Conservation (phyloP, 2,888 invertebrate species). For the Chalcosyrphus nemorum region DNA sequence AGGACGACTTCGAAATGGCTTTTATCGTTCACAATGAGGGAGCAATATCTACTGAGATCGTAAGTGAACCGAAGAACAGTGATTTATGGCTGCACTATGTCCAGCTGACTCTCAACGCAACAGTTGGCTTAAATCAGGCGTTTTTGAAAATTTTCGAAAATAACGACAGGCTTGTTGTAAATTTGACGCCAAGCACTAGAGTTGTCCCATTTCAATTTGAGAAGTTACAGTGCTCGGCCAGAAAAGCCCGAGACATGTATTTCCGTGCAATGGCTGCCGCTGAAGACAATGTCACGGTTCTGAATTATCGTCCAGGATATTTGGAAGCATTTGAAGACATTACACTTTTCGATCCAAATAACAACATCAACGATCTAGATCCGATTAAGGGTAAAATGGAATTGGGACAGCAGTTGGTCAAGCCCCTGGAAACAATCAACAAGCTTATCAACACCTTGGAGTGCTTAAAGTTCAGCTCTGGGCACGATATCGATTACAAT, state of each 20-base stretch:
- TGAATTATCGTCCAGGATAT: slow-evolving; percentile 79
- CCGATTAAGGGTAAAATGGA: slow-evolving; percentile 63
- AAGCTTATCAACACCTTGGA: slow-evolving; percentile 79
- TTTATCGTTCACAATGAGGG: slow-evolving; percentile 79
- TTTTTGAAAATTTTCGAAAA: slow-evolving; percentile 74
- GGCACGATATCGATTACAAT: slow-evolving; percentile 80
- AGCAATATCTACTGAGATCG: slow-evolving; percentile 75
- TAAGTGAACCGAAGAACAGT: slow-evolving; percentile 77
- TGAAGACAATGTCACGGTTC: slow-evolving; percentile 76
- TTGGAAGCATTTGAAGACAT: slow-evolving; percentile 75
- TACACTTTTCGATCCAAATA: slow-evolving; percentile 76
- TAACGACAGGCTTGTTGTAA: slow-evolving; percentile 76
- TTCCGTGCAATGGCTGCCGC: slow-evolving; percentile 78
- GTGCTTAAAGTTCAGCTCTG: slow-evolving; percentile 78
- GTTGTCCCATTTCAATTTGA: slow-evolving; percentile 77
- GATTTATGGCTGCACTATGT: slow-evolving; percentile 77
- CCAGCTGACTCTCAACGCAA: slow-evolving; percentile 76
- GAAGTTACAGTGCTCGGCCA: slow-evolving; percentile 78
- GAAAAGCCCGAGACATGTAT: slow-evolving; percentile 80
- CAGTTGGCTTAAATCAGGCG: slow-evolving; percentile 78
- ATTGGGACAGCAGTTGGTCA: slow-evolving; percentile 73
- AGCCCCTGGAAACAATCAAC: slow-evolving; percentile 76
- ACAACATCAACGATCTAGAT: slow-evolving; percentile 76
- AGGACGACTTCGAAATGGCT: slow-evolving; percentile 75
- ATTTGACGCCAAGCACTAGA: slow-evolving; percentile 77